Conservation (phyloP, 2,888 invertebrate species). For the Graphium colonna region DNA sequence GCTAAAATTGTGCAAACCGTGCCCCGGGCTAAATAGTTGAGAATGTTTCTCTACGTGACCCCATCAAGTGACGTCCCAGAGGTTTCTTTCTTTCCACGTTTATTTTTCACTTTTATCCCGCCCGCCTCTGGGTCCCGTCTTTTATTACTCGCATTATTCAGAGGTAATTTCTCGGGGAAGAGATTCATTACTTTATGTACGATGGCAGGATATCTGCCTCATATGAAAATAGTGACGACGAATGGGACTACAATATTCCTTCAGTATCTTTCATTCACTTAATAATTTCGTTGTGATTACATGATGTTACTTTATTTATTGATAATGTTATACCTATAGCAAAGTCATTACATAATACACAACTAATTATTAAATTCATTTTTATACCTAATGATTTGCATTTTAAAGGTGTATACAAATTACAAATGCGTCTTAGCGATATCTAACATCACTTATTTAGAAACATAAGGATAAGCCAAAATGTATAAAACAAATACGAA, state of each 20-base stretch:
- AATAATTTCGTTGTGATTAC: neutral
- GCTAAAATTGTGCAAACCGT: slow-evolving; percentile 48
- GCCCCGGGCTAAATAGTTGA: slow-evolving; percentile 64
- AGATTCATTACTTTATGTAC: slow-evolving; percentile 23
- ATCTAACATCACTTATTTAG: too few relatives aligned
- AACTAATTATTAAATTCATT: too few relatives aligned
- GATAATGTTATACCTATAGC: too few relatives aligned
- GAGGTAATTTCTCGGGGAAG: slow-evolving; percentile 36
- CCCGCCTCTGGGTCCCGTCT: slow-evolving; percentile 48
- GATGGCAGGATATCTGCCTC: slow-evolving; percentile 5
- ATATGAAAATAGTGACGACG: slow-evolving; percentile 1
- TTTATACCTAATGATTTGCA: too few relatives aligned
- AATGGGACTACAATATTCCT: neutral
- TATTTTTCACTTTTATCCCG: slow-evolving; percentile 49
- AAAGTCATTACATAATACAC: too few relatives aligned
- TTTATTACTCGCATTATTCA: slow-evolving; percentile 59
- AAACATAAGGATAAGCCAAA: too few relatives aligned
- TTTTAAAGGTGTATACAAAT: neutral
- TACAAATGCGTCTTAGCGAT: too few relatives aligned
- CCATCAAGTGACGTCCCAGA: slow-evolving; percentile 53
- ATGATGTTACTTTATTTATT: too few relatives aligned
- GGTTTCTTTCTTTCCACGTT: slow-evolving; percentile 46
- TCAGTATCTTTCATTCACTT: neutral
- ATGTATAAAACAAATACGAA: too few relatives aligned
- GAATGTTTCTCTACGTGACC: slow-evolving; percentile 70